Percentiles rank a stretch among this genome's conserved stretches.
phyloP scores from a whole-genome alignment of 2,888 invertebrate species.

The Drepanosiphum platanoidis region DNA sequence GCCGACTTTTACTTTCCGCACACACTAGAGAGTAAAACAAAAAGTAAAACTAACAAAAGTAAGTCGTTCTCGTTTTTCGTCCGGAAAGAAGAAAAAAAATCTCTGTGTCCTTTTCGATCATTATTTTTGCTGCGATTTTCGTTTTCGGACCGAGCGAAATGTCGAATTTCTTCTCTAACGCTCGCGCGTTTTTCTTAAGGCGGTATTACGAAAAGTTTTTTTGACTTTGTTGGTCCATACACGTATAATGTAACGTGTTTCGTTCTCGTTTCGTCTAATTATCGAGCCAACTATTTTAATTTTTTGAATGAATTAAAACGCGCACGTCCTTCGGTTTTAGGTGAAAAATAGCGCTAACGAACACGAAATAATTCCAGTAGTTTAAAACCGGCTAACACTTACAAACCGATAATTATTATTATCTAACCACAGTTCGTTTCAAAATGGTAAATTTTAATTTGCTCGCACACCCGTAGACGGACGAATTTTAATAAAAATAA shows the following conservation, averaged over 20 bases:
- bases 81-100: too few species aligned
- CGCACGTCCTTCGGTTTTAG: slow-evolving; percentile 20
- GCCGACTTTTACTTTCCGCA: neutral
- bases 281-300: neutral
- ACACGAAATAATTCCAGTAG: slow-evolving; percentile 2
- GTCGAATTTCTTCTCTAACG: neutral
- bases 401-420: slow-evolving; percentile 13
- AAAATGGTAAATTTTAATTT: neutral
- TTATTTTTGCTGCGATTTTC: neutral
- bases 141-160: neutral
- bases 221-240: neutral
- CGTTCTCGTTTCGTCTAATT: neutral
- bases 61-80: neutral
- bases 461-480: neutral
- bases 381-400: slow-evolving; percentile 20
- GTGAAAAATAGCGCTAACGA: slow-evolving; percentile 14
- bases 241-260: neutral
- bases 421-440: slow-evolving; percentile 14
- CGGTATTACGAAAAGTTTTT: neutral
- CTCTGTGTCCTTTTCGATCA: neutral
- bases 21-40: neutral
- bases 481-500: neutral
- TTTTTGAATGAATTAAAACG: neutral
- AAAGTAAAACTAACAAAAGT: too few species aligned
- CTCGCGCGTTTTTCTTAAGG: neutral